These are phyloP conservation scores for Spilogale gracilis DNA, from an alignment of 2,113 vertebrate genomes.

Conservation along the genomic window DNA sequence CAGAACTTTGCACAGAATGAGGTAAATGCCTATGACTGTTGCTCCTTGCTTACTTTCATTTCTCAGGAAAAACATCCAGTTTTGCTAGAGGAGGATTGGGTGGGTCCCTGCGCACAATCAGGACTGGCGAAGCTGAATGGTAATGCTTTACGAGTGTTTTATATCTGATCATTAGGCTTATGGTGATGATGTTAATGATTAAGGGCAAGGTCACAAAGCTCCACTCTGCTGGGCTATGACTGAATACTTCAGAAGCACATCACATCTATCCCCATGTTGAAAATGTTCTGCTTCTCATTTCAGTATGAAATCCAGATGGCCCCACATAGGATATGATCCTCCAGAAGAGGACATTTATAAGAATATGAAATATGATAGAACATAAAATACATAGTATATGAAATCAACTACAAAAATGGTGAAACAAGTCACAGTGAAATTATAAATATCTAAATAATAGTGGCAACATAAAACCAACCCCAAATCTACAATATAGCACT, in stretches of 20 bases:
- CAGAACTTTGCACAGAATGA: not conserved
- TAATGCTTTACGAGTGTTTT: not conserved
- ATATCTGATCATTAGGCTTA: not conserved
- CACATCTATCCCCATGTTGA: not conserved
- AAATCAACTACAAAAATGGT: not conserved
- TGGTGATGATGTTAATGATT: not conserved
- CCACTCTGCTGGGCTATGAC: not conserved
- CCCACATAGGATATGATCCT: not conserved
- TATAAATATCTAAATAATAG: slow-evolving; percentile 2
- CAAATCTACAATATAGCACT: not conserved
- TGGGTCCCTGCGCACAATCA: accelerated
- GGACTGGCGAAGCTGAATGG: not conserved
- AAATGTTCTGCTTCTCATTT: not conserved
- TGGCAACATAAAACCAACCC: not conserved
- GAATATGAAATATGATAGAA: not conserved
- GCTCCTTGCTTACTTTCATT: not conserved
- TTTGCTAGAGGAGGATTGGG: not conserved
- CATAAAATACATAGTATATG: not conserved
- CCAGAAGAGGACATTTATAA: not conserved
- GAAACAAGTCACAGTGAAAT: not conserved
- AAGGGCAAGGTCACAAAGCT: not conserved
- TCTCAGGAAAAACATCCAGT: not conserved
- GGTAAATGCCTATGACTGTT: not conserved
- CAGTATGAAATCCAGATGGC: not conserved
- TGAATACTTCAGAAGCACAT: not conserved